phyloP scores from a whole-genome alignment of 2,888 invertebrate species.

The Selenia dentaria region DNA sequence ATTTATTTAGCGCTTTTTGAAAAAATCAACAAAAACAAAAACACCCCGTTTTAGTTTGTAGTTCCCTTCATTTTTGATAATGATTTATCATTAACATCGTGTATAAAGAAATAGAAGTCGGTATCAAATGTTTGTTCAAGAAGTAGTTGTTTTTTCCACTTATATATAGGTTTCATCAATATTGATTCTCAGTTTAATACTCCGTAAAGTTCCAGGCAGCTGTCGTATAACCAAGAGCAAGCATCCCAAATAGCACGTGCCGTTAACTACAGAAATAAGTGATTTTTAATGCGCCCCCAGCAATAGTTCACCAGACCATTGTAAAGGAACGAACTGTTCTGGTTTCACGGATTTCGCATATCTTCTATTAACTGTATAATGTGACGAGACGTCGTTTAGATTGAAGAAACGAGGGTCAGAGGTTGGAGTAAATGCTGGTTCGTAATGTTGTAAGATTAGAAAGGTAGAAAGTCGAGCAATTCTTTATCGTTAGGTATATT shows the following conservation, averaged over 20 bases:
- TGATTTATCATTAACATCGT: too few species aligned
- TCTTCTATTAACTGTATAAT: not conserved
- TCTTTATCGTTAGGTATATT: not conserved
- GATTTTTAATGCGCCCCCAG: conserved; percentile 29
- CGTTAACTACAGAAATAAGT: conserved; percentile 29
- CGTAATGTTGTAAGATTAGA: not conserved
- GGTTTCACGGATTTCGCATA: conserved; percentile 12
- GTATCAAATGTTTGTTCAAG: too few species aligned
- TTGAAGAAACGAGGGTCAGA: not conserved
- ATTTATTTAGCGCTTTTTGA: too few species aligned
- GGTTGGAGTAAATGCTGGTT: not conserved
- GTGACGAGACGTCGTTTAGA: not conserved
- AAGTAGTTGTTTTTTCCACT: too few species aligned
- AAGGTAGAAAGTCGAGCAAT: not conserved
- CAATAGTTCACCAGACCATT: conserved; percentile 7
- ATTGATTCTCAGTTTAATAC: too few species aligned
- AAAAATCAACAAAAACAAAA: too few species aligned
- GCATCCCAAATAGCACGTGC: conserved; percentile 23
- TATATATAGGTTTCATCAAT: too few species aligned
- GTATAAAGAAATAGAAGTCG: too few species aligned
- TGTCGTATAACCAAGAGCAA: too few species aligned
- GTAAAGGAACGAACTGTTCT: conserved; percentile 6
- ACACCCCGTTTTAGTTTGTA: too few species aligned
- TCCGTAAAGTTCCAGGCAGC: too few species aligned
- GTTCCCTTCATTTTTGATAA: too few species aligned